Percentiles rank a stretch among this genome's conserved stretches.
Evolutionary conservation across 2,113 vertebrate genomes (phyloP).

Genomic region (Callospermophilus lateralis): DNA sequence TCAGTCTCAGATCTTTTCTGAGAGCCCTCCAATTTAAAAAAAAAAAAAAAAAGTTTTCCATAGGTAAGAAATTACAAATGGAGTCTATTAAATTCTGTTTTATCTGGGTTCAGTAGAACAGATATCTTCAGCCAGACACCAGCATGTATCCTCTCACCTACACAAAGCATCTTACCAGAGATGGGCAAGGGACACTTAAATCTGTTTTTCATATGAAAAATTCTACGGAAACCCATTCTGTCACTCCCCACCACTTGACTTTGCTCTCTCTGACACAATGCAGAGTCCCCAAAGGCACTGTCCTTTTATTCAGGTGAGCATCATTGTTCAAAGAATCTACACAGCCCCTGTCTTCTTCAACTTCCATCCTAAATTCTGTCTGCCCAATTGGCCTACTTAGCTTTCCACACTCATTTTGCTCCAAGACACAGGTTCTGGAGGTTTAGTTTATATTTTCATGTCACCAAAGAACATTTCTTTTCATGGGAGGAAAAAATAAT

Average conservation of each 20-base stretch:
- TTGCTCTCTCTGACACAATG: neutral
- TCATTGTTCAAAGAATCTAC: neutral
- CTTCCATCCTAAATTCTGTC: neutral
- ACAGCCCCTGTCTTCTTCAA: neutral
- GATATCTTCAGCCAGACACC: neutral
- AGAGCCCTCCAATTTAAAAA: neutral
- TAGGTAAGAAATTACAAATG: constrained; percentile 13
- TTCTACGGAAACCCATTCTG: no score
- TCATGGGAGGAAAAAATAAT: neutral
- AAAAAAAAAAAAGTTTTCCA: neutral
- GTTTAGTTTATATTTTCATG: neutral
- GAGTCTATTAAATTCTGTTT: neutral
- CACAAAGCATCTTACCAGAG: neutral
- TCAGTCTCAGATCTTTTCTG: neutral
- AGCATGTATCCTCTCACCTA: neutral
- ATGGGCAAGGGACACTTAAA: neutral
- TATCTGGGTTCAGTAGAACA: neutral
- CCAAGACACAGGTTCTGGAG: neutral
- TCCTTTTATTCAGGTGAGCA: no score
- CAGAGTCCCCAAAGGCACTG: neutral
- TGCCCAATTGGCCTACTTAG: neutral
- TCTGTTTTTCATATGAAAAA: neutral
- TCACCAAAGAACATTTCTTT: neutral
- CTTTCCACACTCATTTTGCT: neutral
- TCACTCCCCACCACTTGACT: neutral